Percentiles rank a stretch among this genome's conserved stretches.
Conservation (phyloP, 2,888 invertebrate genomes). For the Papilio protenor region DNA sequence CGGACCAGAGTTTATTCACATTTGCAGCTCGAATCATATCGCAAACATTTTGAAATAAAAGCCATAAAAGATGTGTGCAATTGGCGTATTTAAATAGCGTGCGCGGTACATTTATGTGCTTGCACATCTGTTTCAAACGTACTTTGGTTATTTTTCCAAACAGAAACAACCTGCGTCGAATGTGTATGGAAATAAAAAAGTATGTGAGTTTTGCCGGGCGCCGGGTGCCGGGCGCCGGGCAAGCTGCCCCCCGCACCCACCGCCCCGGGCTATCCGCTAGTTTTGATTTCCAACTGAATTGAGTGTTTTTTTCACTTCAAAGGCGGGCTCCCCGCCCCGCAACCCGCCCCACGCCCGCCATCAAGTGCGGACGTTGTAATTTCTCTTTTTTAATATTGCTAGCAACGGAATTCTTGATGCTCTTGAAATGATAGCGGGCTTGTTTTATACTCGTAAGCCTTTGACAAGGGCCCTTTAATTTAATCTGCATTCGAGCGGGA, state of each 20-base stretch:
- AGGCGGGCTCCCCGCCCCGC: constrained; percentile 38
- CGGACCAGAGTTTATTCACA: neutral
- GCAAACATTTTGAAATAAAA: constrained; percentile 23
- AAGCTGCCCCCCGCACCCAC: neutral
- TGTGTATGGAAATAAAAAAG: constrained; percentile 31
- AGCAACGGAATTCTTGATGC: constrained; percentile 41
- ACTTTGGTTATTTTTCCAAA: constrained; percentile 26
- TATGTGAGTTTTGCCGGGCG: constrained; percentile 21
- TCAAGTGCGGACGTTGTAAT: constrained; percentile 36
- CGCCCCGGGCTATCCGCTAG: constrained; percentile 34
- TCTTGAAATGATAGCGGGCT: constrained; percentile 40
- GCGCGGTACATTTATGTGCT: neutral
- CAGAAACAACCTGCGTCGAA: constrained; percentile 19
- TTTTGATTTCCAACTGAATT: constrained; percentile 42
- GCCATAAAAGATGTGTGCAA: constrained; percentile 17
- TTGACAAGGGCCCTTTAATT: constrained; percentile 38
- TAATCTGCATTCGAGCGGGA: constrained; percentile 35
- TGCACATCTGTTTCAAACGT: constrained; percentile 28
- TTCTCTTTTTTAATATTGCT: constrained; percentile 42
- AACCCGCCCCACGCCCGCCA: constrained; percentile 38
- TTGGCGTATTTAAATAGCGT: constrained; percentile 28
- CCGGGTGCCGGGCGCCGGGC: neutral
- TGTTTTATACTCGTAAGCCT: constrained; percentile 37
- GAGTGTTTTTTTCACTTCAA: constrained; percentile 48
- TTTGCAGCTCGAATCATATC: constrained; percentile 10